Conservation (phyloP, 2,113 vertebrate genomes). For the Bombycilla garrulus region DNA sequence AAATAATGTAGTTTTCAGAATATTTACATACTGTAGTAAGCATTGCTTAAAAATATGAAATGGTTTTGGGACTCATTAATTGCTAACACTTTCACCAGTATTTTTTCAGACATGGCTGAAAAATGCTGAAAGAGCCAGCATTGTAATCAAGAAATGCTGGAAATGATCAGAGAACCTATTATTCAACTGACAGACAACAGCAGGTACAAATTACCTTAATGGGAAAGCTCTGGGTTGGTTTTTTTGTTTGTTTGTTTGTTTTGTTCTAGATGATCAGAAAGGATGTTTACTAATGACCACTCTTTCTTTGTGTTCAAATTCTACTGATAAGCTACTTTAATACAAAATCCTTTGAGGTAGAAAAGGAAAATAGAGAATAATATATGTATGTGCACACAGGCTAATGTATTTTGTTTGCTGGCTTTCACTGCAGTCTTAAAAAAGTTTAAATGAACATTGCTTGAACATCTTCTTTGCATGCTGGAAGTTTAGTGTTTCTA, state of each 20-base stretch:
- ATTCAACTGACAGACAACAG: slow-evolving; percentile 58
- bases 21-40: not conserved
- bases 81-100: slow-evolving; percentile 61
- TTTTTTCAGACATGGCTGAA: slow-evolving; percentile 65
- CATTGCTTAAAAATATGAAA: slow-evolving; percentile 29
- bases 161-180: slow-evolving; percentile 34
- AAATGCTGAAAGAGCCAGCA: slow-evolving; percentile 50
- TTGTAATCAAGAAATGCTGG: slow-evolving; percentile 25
- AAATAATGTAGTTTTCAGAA: slow-evolving; percentile 19
- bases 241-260: not conserved
- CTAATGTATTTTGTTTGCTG: not conserved
- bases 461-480: slow-evolving; percentile 1
- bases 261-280: slow-evolving; percentile 73
- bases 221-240: slow-evolving; percentile 63
- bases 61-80: slow-evolving; percentile 77
- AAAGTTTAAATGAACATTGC: not conserved
- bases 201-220: slow-evolving; percentile 71
- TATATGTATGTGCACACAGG: not conserved
- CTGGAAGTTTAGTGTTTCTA: not conserved
- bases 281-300: slow-evolving; percentile 68
- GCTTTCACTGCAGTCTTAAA: not conserved
- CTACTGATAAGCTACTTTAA: slow-evolving; percentile 16
- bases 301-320: slow-evolving; percentile 15
- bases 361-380: slow-evolving; percentile 2
- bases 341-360: slow-evolving; percentile 17